phyloP scores from a whole-genome alignment of 2,113 vertebrate species.

The Strix aluco region DNA sequence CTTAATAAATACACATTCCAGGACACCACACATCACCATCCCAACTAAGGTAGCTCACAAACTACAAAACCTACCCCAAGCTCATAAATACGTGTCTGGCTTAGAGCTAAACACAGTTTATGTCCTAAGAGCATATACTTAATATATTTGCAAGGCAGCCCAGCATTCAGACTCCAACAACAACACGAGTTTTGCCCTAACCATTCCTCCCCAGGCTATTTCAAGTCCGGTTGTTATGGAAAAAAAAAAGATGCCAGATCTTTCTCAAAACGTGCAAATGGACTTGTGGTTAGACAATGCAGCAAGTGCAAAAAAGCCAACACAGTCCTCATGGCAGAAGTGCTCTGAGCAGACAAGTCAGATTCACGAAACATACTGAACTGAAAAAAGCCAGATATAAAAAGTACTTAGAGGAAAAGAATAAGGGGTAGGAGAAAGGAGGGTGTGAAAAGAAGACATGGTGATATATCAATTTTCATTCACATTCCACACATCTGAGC shows the following conservation, averaged over 20 bases:
- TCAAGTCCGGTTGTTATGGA: not conserved
- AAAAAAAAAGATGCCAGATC: not conserved
- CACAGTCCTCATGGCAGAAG: not conserved
- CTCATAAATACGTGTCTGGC: not conserved
- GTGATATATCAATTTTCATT: not conserved
- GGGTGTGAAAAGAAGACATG: not conserved
- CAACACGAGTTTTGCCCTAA: not conserved
- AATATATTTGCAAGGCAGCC: not conserved
- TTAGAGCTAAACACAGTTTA: not conserved
- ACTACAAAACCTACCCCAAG: not conserved
- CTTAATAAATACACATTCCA: not conserved
- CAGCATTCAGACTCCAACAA: not conserved
- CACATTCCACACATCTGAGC: not conserved
- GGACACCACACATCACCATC: not conserved
- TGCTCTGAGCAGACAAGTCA: not conserved
- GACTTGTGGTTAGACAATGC: not conserved
- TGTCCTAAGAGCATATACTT: not conserved
- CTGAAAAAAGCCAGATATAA: not conserved
- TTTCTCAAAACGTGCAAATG: not conserved
- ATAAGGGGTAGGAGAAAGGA: not conserved
- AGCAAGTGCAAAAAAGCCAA: not conserved
- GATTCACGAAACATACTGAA: not conserved
- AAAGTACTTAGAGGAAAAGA: not conserved
- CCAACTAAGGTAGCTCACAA: not conserved
- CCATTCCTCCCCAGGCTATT: not conserved